Evolutionary conservation across 2,797 vertebrate species (phyloP), one percentile per base, ranked within the genome.

Genomic region (Bryconaethiops microstoma): DNA sequence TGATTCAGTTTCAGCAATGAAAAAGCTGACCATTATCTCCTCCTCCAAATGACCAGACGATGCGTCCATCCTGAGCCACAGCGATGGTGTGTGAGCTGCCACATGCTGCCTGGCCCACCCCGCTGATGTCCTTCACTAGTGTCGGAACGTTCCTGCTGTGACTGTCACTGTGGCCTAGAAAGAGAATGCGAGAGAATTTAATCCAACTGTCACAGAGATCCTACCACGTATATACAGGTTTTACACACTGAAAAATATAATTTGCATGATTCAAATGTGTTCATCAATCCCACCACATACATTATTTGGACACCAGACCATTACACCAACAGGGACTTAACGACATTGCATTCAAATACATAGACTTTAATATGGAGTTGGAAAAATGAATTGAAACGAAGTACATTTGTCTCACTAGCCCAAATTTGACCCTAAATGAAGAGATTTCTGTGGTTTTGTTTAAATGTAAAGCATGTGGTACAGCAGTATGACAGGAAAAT

Each of bases 11-110:
- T 64, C 14, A 65, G 35, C 21, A 54, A 0, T 48, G 40, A 16
- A 64, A 65, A 21, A n/a, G 29, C 89, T 1, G 72, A 95, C 95
- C 95, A 0, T 95, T 95, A 89, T 95, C 95, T 13, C 95, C 95
- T 62, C 95, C 95, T 72, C 95, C 95, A 0, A 95, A 95, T 0
- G 94, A 95, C 95, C 94, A 95, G 14, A 95, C 94, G 0, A 93
- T 94, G 40, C 94, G 93, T 14, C 95, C 95, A 35, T 95, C 95
- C 86, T 95, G 95, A 5, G 95, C 94, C 88, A 95, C 88, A 0
- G 94, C 93, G 0, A 95, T 94, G 4, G 94, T 95, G 80, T 95
- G 95, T 1, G 95, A 95, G 90, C 95, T 95, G 0, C 95, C 95
- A 71, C 95, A 95, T 0, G 94, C 94, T 68, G 94, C 94, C 85